These are phyloP conservation scores for Burhinus bistriatus DNA, from an alignment of 2,113 vertebrate genomes.

Conservation along the genomic window DNA sequence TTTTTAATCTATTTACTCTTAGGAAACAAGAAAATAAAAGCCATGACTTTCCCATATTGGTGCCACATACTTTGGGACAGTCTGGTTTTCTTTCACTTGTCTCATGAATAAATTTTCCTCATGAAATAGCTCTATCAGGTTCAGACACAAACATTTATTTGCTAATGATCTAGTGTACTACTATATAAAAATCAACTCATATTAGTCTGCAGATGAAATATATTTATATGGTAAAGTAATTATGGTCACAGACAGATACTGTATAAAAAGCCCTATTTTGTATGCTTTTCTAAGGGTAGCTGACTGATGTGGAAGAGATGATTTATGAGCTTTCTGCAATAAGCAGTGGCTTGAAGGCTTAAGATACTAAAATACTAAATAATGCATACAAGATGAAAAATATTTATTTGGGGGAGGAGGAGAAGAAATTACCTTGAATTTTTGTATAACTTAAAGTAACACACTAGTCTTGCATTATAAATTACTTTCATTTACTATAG, in stretches of 20 bases:
- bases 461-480: background rate
- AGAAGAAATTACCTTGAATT: background rate
- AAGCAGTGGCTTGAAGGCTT: background rate
- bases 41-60: background rate
- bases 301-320: background rate
- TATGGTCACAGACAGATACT: background rate
- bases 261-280: background rate
- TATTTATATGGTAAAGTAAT: background rate
- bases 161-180: background rate
- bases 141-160: background rate
- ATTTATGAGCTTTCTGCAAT: background rate
- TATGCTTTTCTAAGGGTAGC: background rate
- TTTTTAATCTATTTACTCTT: background rate
- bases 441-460: background rate
- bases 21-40: background rate
- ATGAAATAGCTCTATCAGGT: background rate
- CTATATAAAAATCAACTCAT: background rate
- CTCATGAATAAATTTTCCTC: background rate
- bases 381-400: background rate
- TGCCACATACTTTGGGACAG: background rate
- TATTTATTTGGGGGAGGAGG: background rate
- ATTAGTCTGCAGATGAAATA: background rate
- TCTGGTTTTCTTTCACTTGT: background rate
- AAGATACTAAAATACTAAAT: conserved; percentile 1
- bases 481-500: background rate